These are phyloP conservation scores for Hippocampus barbouri DNA, from an alignment of 2,113 vertebrate genomes.

Conservation along the genomic window DNA sequence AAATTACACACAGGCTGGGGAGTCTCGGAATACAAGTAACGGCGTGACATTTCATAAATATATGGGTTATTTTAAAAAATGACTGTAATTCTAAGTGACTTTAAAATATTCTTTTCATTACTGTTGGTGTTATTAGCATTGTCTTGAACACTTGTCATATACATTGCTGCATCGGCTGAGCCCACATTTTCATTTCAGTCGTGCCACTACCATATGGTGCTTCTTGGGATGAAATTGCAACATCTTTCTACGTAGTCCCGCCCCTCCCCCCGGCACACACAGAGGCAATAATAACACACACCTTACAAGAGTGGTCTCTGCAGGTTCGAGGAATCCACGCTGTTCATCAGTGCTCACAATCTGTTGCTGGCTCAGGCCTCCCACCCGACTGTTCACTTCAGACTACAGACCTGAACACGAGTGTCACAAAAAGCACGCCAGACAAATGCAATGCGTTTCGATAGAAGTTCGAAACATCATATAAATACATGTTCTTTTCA, in stretches of 20 bases:
- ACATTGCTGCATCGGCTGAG: conserved; percentile 11
- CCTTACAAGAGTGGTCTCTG: conserved; percentile 28
- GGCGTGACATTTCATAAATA: too few species aligned
- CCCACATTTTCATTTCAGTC: conserved; percentile 28
- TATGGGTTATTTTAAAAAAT: too few species aligned
- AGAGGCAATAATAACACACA: conserved; percentile 22
- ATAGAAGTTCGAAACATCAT: too few species aligned
- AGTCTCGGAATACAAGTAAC: too few species aligned
- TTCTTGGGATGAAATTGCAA: conserved; percentile 20
- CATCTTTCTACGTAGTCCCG: not conserved
- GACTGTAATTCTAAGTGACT: not conserved
- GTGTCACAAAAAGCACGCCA: too few species aligned
- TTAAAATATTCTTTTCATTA: not conserved
- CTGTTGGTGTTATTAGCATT: not conserved
- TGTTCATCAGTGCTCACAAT: conserved; percentile 48
- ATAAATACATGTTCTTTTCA: too few species aligned
- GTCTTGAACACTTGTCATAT: not conserved
- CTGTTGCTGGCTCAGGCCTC: conserved; percentile 36
- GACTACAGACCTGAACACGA: too few species aligned
- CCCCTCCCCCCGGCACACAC: not conserved
- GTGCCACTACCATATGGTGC: conserved; percentile 42
- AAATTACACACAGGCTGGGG: too few species aligned
- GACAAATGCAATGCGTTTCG: too few species aligned
- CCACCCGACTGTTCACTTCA: too few species aligned
- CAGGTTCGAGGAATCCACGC: conserved; percentile 53